phyloP scores from a whole-genome alignment of 2,797 vertebrate genomes.

The Etheostoma nigrum region DNA sequence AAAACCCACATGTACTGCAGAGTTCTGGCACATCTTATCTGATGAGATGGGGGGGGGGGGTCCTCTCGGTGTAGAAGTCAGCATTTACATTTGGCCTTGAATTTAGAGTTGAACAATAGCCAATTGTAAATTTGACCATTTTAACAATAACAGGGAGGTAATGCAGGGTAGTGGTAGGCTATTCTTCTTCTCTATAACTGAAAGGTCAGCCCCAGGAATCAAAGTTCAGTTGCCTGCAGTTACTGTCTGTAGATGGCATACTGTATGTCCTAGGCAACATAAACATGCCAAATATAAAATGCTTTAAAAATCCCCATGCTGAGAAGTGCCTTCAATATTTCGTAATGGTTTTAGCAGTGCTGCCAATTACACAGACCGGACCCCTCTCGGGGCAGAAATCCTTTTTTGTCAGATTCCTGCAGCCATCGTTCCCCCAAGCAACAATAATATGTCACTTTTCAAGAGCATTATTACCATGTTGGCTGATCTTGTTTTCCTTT shows the following conservation, averaged over 20 bases:
- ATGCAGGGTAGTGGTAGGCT: neutral
- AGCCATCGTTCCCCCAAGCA: conserved; percentile 58
- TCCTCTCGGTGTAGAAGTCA: neutral
- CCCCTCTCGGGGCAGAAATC: neutral
- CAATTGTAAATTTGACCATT: neutral
- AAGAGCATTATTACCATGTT: neutral
- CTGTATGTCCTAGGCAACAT: neutral
- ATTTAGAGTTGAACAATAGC: neutral
- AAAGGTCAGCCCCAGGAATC: conserved; percentile 56
- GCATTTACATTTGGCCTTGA: conserved; percentile 9
- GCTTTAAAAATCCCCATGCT: neutral
- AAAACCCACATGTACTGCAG: conserved; percentile 42
- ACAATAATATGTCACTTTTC: conserved; percentile 19
- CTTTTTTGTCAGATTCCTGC: conserved; percentile 21
- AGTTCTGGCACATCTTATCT: conserved; percentile 41
- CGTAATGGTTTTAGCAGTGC: conserved; percentile 15
- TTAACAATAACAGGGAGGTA: neutral
- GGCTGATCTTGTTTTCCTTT: neutral
- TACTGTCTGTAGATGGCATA: neutral
- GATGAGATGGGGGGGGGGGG: neutral
- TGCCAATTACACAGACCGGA: conserved; percentile 8
- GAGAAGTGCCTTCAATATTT: neutral
- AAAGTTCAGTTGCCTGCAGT: conserved; percentile 43
- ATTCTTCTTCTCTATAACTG: conserved; percentile 21
- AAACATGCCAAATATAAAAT: neutral